Evolutionary conservation across 2,113 vertebrate genomes (phyloP).

Genomic region (Eclectus roratus): DNA sequence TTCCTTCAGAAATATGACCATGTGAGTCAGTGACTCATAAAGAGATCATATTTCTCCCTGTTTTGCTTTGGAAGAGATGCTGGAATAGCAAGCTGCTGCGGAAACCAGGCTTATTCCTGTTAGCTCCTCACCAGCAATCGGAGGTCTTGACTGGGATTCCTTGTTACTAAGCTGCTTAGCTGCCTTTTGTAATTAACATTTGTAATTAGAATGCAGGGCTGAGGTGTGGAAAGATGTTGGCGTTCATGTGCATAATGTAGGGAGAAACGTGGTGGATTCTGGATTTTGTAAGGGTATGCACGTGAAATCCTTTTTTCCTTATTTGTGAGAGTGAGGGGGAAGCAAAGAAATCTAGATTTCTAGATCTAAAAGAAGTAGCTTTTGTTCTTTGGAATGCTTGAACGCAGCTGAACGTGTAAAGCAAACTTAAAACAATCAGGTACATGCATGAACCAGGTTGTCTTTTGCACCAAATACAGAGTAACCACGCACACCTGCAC

Average conservation of each 20-base stretch:
- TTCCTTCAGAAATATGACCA: background rate
- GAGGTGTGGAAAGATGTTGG: background rate
- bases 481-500: accelerated
- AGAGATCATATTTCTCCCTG: background rate
- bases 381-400: background rate
- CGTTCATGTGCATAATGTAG: background rate
- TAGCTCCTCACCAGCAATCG: accelerated
- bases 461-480: accelerated
- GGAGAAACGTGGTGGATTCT: background rate
- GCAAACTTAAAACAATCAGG: background rate
- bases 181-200: background rate
- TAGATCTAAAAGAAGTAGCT: background rate
- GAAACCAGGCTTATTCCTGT: background rate
- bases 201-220: too few species aligned
- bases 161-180: background rate
- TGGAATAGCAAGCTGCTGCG: background rate
- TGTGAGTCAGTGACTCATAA: constrained; percentile 37
- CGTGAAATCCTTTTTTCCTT: background rate
- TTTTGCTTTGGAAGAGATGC: background rate
- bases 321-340: background rate
- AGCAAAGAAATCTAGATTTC: background rate
- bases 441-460: background rate
- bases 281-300: background rate
- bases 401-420: background rate
- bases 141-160: background rate